Evolutionary conservation across 2,888 invertebrate genomes (phyloP).

Genomic region (Gasteruption jaculator): DNA sequence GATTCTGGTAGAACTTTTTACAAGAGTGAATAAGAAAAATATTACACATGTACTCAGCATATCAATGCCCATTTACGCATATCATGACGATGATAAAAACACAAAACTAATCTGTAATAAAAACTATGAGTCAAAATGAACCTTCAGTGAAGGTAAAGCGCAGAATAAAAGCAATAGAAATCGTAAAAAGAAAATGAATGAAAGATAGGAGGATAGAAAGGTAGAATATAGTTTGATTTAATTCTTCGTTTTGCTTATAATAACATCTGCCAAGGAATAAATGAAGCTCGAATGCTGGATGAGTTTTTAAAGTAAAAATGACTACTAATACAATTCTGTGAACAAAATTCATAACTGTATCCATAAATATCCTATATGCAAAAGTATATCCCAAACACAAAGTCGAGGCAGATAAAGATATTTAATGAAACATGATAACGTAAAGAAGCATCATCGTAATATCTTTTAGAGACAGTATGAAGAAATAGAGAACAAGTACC

Average conservation of each 20-base stretch:
- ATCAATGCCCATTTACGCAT: slow-evolving; percentile 25
- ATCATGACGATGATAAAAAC: slow-evolving; percentile 15
- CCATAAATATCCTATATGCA: slow-evolving; percentile 45
- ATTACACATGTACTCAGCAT: slow-evolving; percentile 24
- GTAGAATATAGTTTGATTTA: too few relatives aligned
- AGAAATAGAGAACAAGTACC: slow-evolving; percentile 43
- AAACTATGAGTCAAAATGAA: background rate
- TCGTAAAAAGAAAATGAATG: slow-evolving; percentile 18
- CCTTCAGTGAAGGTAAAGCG: too few relatives aligned
- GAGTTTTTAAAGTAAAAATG: slow-evolving; percentile 17
- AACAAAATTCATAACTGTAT: too few relatives aligned
- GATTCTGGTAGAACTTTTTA: slow-evolving; percentile 1
- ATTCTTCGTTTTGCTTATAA: too few relatives aligned
- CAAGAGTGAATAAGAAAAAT: slow-evolving; percentile 13
- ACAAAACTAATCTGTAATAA: background rate
- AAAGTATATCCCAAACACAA: slow-evolving; percentile 32
- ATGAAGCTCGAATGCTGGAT: too few relatives aligned
- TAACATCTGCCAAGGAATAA: too few relatives aligned
- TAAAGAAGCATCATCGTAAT: slow-evolving; percentile 44
- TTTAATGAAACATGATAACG: slow-evolving; percentile 32
- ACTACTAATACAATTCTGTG: too few relatives aligned
- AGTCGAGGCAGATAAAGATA: slow-evolving; percentile 29
- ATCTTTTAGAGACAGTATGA: slow-evolving; percentile 42
- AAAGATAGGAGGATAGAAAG: slow-evolving; percentile 15
- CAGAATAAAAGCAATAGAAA: too few relatives aligned